Conservation (phyloP, 2,797 vertebrate species). For the Salarias fasciatus region DNA sequence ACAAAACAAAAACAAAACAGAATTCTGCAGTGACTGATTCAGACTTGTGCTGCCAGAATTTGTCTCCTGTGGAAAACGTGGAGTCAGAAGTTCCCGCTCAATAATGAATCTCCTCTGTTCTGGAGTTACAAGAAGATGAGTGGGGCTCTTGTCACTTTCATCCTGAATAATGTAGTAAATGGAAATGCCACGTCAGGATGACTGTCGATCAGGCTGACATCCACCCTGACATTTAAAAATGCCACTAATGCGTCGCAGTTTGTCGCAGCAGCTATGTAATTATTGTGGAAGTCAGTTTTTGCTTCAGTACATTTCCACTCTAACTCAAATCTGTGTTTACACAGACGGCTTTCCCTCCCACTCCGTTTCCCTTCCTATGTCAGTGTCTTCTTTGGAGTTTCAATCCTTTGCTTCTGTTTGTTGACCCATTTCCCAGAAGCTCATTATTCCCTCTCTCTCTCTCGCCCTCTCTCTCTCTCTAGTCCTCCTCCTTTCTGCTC, state of each 20-base stretch:
- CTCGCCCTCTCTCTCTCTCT: neutral
- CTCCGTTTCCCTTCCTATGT: neutral
- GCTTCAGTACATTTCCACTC: constrained; percentile 8
- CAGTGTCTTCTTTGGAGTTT: neutral
- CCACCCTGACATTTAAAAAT: constrained; percentile 48
- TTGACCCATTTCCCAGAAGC: constrained; percentile 8
- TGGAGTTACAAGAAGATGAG: constrained; percentile 22
- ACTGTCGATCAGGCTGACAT: constrained; percentile 38
- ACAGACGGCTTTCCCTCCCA: neutral
- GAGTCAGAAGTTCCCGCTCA: constrained; percentile 39
- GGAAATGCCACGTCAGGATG: constrained; percentile 44
- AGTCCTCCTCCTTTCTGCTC: neutral
- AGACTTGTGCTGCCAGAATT: neutral
- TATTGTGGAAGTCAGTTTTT: constrained; percentile 21
- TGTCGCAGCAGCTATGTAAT: constrained; percentile 4
- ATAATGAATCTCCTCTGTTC: constrained; percentile 45
- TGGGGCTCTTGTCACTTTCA: constrained; percentile 24
- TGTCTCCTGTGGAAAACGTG: constrained; percentile 14
- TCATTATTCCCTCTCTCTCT: neutral
- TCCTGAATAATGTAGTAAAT: constrained; percentile 35
- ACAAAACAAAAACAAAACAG: neutral
- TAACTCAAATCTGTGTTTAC: constrained; percentile 8
- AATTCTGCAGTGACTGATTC: constrained; percentile 11
- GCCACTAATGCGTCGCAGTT: constrained; percentile 21
- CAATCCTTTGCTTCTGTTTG: neutral